These are phyloP conservation scores for Branchipolynoe longqiensis DNA, from an alignment of 2,888 invertebrate species.

Conservation along the genomic window DNA sequence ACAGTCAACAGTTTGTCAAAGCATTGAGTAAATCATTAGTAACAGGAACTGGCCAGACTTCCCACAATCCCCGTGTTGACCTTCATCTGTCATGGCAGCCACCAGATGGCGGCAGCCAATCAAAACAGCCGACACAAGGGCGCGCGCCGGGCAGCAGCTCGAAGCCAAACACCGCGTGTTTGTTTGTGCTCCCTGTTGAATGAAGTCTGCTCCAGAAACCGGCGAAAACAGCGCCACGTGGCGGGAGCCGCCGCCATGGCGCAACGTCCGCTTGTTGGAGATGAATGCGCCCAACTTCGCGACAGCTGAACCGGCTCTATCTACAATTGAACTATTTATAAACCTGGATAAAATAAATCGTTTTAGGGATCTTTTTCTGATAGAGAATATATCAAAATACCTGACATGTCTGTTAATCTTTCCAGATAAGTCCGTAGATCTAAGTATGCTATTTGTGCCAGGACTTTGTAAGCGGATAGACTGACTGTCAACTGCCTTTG, in stretches of 20 bases:
- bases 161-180: neutral
- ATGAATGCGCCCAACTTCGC: neutral
- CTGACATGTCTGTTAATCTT: too few species aligned
- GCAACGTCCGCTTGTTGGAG: neutral
- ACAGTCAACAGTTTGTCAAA: neutral
- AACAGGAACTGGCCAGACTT: neutral
- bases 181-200: too few species aligned
- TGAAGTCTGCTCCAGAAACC: too few species aligned
- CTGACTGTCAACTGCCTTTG: too few species aligned
- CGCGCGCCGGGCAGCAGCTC: neutral
- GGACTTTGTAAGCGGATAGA: too few species aligned
- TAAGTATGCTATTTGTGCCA: too few species aligned
- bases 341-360: too few species aligned
- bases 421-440: too few species aligned
- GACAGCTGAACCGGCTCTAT: too few species aligned
- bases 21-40: neutral
- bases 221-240: neutral
- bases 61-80: slow-evolving; percentile 31
- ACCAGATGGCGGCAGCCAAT: slow-evolving; percentile 7
- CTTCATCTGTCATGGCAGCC: neutral
- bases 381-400: too few species aligned
- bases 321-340: too few species aligned
- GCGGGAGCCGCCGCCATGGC: neutral
- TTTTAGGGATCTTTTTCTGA: too few species aligned
- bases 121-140: slow-evolving; percentile 34